phyloP scores from a whole-genome alignment of 2,888 invertebrate species.

The Epinotia brunnichana region DNA sequence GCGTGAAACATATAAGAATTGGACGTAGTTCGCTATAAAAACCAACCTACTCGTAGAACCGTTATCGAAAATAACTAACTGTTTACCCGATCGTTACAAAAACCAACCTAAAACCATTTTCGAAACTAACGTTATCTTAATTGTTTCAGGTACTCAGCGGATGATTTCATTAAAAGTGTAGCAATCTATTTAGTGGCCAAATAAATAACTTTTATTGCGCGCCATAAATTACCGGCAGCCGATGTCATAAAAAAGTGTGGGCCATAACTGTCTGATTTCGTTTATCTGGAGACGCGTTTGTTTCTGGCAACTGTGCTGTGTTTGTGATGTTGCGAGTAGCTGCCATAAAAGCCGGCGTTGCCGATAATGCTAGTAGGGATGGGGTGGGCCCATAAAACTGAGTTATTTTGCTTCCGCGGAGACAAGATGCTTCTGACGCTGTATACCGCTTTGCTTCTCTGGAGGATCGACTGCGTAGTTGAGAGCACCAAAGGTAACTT shows the following conservation, averaged over 20 bases:
- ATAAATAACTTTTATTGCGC: constrained; percentile 49
- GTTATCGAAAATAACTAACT: neutral
- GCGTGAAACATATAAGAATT: too few species aligned
- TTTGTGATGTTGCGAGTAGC: constrained; percentile 73
- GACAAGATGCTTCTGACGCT: constrained; percentile 76
- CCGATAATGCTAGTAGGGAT: constrained; percentile 70
- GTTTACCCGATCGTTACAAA: neutral
- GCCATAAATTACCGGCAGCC: constrained; percentile 51
- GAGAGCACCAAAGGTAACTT: constrained; percentile 78
- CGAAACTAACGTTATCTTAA: constrained; percentile 25
- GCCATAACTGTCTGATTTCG: constrained; percentile 55
- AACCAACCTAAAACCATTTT: neutral
- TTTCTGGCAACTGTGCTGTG: constrained; percentile 56
- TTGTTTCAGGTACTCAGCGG: constrained; percentile 40
- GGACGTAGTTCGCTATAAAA: too few species aligned
- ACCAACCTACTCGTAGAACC: too few species aligned
- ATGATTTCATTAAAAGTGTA: constrained; percentile 40
- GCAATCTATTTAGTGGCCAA: constrained; percentile 42
- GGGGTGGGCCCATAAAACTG: constrained; percentile 72
- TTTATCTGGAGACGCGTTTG: constrained; percentile 58
- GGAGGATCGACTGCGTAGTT: constrained; percentile 76
- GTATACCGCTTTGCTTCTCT: constrained; percentile 72
- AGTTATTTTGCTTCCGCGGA: constrained; percentile 61
- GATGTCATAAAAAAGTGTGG: constrained; percentile 52
- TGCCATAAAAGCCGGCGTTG: constrained; percentile 66